Evolutionary conservation across 1,140 invertebrate species (phyloP).

Genomic region (Elymnias hypermnestra): DNA sequence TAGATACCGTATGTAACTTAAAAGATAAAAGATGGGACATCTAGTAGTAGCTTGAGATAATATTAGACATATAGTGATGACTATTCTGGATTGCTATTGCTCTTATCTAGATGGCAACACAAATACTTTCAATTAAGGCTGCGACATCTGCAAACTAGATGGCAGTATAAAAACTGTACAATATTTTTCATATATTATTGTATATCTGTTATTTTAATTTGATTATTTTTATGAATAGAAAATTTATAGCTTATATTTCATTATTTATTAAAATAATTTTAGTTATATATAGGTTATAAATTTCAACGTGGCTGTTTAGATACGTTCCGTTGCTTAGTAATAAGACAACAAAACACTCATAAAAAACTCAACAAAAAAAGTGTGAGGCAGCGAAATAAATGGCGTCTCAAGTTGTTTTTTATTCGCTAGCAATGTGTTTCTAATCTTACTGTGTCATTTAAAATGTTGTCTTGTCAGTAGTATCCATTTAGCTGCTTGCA

Average conservation of each 20-base stretch:
- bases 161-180: background rate
- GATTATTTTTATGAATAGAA: background rate
- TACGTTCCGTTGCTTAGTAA: constrained; percentile 26
- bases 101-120: too few species aligned
- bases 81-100: too few species aligned
- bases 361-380: constrained; percentile 51
- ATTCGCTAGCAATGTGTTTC: constrained; percentile 62
- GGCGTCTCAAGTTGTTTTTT: constrained; percentile 75
- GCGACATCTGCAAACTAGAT: background rate
- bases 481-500: constrained; percentile 31
- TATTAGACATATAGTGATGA: too few species aligned
- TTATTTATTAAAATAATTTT: background rate
- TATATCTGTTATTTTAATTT: background rate
- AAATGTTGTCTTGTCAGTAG: constrained; percentile 36
- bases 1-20: too few species aligned
- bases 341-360: constrained; percentile 34
- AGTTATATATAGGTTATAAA: background rate
- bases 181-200: background rate
- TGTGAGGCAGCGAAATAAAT: constrained; percentile 66
- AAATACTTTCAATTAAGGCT: too few species aligned
- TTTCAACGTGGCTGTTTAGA: constrained; percentile 27
- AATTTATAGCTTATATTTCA: background rate
- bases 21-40: background rate
- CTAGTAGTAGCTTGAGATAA: background rate
- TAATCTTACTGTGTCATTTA: constrained; percentile 41